These are phyloP conservation scores for Brenthis daphne DNA, from an alignment of 2,888 invertebrate species.

Conservation along the genomic window DNA sequence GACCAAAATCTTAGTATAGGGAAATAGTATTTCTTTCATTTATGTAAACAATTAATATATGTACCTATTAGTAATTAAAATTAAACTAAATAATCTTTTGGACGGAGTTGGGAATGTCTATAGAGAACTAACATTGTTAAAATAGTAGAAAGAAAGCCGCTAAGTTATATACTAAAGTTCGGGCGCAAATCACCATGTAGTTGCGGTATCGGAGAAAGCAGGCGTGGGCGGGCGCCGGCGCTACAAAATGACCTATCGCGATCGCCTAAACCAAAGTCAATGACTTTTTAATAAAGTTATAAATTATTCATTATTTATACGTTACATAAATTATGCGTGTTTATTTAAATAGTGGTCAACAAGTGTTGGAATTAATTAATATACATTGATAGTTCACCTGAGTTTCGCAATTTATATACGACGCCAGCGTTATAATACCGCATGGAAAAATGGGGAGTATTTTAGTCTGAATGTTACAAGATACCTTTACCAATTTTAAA, in stretches of 20 bases:
- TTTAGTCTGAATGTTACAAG: no score
- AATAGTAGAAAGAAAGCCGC: not conserved
- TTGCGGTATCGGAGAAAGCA: slow-evolving; percentile 61
- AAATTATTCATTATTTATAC: slow-evolving; percentile 25
- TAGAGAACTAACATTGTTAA: not conserved
- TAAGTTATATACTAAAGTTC: not conserved
- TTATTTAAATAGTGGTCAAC: slow-evolving; percentile 12
- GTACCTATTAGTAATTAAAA: no score
- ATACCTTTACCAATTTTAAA: no score
- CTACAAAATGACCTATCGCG: slow-evolving; percentile 43
- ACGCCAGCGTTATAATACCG: no score
- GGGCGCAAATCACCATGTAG: slow-evolving; percentile 15
- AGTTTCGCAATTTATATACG: no score
- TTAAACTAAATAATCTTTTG: not conserved
- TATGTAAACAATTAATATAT: no score
- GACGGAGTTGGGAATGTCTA: no score
- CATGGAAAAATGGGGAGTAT: no score
- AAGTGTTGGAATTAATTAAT: slow-evolving; percentile 11
- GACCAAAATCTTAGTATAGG: no score
- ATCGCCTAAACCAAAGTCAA: slow-evolving; percentile 29
- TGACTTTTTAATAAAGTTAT: slow-evolving; percentile 33
- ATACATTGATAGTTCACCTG: not conserved
- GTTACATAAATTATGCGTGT: slow-evolving; percentile 14
- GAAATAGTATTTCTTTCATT: no score
- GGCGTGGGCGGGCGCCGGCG: slow-evolving; percentile 51